Evolutionary conservation across 2,113 vertebrate species (phyloP), one percentile per base, ranked within the genome.

Genomic region (Cichladusa arquata): DNA sequence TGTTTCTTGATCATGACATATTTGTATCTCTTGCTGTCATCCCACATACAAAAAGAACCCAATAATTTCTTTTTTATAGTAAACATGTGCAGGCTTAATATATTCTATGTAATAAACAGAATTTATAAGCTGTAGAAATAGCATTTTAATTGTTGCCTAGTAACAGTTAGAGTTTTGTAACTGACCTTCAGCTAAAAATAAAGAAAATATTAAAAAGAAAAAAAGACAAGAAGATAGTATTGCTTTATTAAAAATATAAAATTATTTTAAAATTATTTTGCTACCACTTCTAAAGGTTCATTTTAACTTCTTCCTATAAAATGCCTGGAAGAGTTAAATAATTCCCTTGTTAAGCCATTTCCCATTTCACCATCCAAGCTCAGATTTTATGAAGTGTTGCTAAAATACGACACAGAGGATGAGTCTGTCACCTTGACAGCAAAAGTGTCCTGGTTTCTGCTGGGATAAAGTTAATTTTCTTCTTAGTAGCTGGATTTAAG

Each of bases 71-170:
- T 76, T 81, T 90, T 80, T 58, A 74, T 23, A 93, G n/a, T 17
- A 88, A 84, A 19, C 28, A 12, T 28, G 22, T 38, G 48, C 60
- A 95, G 95, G n/a, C 31, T 74, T 88, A 53, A 64, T 19, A 33
- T 50, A 93, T 47, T 82, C 53, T 78, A 20, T 81, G 67, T 34
- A 85, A 89, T 94, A 97, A 97, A 96, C 18, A 87, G 71, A 78
- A 91, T 96, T 88, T 79, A 81, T 94, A 96, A 93, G 80, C 50
- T 90, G 38, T 54, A 95, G 85, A 93, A 58, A 93, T 79, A 92
- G 73, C 62, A 77, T 89, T 97, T 97, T 97, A 97, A 97, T 95
- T 96, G 97, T 97, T 98, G 96, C 95, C 92, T 98, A 96, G 96
- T 97, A 97, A 98, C 96, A 94, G 92, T 79, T 88, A 72, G 58